A percentile compares a stretch with the other conserved stretches of the same genome.
Evolutionary conservation across 2,797 vertebrate species (phyloP).

Genomic region (Luscinia luscinia): DNA sequence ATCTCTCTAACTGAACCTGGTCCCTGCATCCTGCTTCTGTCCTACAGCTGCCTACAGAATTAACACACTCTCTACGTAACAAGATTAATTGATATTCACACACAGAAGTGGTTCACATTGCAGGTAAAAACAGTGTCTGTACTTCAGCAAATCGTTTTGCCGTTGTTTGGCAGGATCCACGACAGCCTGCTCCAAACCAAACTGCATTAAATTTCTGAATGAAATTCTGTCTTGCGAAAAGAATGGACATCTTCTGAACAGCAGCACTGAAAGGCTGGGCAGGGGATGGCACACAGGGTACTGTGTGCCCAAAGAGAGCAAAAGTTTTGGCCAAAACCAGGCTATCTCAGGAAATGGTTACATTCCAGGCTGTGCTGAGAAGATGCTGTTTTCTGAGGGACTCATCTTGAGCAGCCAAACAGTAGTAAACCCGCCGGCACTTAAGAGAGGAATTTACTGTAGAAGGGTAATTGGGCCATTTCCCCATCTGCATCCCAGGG

Average conservation of each 20-base stretch:
- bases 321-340: neutral
- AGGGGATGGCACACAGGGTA: neutral
- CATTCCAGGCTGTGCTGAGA: neutral
- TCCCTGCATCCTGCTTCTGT: neutral
- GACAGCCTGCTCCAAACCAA: neutral
- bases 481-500: neutral
- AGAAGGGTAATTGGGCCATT: neutral
- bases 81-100: neutral
- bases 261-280: neutral
- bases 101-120: neutral
- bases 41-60: neutral
- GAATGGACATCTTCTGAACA: rapidly evolving
- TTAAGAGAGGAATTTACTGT: constrained; percentile 29
- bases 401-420: neutral
- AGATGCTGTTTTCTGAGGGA: neutral
- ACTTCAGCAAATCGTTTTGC: neutral
- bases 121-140: neutral
- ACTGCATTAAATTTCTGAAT: neutral
- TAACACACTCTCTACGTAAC: rapidly evolving
- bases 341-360: neutral
- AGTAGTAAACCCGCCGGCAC: neutral
- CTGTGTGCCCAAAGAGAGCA: neutral
- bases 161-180: neutral
- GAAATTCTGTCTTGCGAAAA: neutral
- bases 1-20: neutral